phyloP scores from a whole-genome alignment of 2,797 vertebrate species.

The Aplochiton taeniatus region DNA sequence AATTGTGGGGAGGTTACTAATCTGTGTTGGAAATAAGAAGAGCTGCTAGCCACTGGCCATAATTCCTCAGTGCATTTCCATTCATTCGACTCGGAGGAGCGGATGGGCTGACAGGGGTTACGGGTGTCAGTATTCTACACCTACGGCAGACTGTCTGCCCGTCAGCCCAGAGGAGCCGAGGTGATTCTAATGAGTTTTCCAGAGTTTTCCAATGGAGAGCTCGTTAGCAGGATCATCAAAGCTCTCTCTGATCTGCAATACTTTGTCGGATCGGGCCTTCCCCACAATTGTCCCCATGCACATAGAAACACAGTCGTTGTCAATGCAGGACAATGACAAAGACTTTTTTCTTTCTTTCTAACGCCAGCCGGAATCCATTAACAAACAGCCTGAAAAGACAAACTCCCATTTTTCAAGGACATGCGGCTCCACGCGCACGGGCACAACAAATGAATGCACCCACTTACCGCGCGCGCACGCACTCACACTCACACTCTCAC shows the following conservation, averaged over 20 bases:
- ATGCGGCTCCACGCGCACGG: neutral
- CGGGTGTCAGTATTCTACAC: neutral
- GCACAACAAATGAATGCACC: neutral
- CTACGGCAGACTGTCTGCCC: slow-evolving; percentile 11
- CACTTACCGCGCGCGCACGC: neutral
- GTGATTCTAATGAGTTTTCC: slow-evolving; percentile 9
- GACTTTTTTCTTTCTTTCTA: neutral
- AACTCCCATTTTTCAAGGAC: slow-evolving; percentile 6
- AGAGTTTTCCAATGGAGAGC: slow-evolving; percentile 4
- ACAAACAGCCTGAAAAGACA: neutral
- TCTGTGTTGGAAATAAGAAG: too few species aligned
- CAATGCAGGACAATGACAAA: slow-evolving; percentile 2
- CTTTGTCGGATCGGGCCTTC: neutral
- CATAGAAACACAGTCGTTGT: neutral
- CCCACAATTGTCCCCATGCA: neutral
- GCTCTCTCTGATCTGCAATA: slow-evolving; percentile 15
- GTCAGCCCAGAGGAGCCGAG: slow-evolving; percentile 14
- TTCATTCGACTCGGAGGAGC: too few species aligned
- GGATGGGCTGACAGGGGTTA: too few species aligned
- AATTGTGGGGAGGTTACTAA: too few species aligned
- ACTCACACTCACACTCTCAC: neutral
- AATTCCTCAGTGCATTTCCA: too few species aligned
- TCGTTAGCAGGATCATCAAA: slow-evolving; percentile 26
- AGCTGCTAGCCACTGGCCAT: neutral
- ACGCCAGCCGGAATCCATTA: neutral